Evolutionary conservation across 1,140 invertebrate genomes (phyloP), one percentile per base, ranked within the genome.

Genomic region (Drosophila cardini): DNA sequence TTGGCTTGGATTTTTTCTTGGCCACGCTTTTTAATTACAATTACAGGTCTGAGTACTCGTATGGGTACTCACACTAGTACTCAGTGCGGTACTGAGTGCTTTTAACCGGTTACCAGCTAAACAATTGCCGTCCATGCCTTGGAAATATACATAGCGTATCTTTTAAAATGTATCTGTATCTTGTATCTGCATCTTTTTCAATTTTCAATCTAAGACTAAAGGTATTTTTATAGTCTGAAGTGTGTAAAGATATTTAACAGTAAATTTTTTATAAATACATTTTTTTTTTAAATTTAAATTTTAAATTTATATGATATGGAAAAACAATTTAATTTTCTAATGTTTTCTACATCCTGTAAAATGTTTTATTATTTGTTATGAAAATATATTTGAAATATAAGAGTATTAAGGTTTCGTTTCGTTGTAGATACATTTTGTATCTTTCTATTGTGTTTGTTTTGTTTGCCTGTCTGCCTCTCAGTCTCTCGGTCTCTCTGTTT

Each of bases 1-100:
- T 34, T 57, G 62, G 65, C 71, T 43, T 48, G n/a, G n/a, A n/a
- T 26, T 26, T 26, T 26, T 78, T 60, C 40, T 67, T 77, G 78
- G 74, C 69, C 46, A 74, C 67, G 45, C 68, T 85, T 86, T 85
- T 85, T 85, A 85, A 85, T 85, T 85, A 80, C 82, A 76, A 72
- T 68, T 55, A 63, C 67, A 36, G 46, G 13, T 63, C 18, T 26
- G 36, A 58, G 32, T 63, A 61, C 62, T 48, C 46, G n/a, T 36
- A 45, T 30, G 53, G 11, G 21, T 40, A 50, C 62, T 57, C 48
- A 36, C 21, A 50, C 45, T 48, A 30, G 13, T 30, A 48, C 43
- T 50, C 58, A 16, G 16, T 45, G 30, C 32, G n/a, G n/a, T n/a
- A n/a, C n/a, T n/a, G n/a, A n/a, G n/a, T n/a, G 43, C 53, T 68